These are phyloP conservation scores for Thymelicus lineola DNA, from an alignment of 2,888 invertebrate species.

Conservation along the genomic window DNA sequence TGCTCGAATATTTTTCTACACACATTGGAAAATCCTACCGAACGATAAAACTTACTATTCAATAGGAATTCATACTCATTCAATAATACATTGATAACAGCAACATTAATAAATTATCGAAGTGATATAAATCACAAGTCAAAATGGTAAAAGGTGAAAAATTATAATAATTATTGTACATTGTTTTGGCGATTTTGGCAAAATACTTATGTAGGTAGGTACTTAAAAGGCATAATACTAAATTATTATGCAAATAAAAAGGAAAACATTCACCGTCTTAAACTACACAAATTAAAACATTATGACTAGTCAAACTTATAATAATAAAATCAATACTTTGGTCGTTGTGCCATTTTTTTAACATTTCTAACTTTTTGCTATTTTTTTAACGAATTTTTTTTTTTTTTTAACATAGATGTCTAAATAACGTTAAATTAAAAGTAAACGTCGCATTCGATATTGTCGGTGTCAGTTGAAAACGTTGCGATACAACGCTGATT, in stretches of 20 bases:
- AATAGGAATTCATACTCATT: slow-evolving; percentile 23
- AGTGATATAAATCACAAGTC: slow-evolving; percentile 31
- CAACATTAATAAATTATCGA: slow-evolving; percentile 6
- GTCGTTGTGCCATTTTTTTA: slow-evolving; percentile 85
- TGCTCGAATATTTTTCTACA: slow-evolving; percentile 63
- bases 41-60: slow-evolving; percentile 12
- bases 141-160: slow-evolving; percentile 18
- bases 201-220: slow-evolving; percentile 21
- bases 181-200: slow-evolving; percentile 31
- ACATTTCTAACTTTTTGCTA: slow-evolving; percentile 70
- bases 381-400: slow-evolving; percentile 70
- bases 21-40: slow-evolving; percentile 27
- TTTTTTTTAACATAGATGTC: slow-evolving; percentile 47
- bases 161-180: slow-evolving; percentile 17
- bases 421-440: slow-evolving; percentile 39
- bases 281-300: slow-evolving; percentile 41
- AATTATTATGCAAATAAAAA: slow-evolving; percentile 39
- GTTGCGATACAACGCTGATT: slow-evolving; percentile 43
- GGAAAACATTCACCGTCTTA: slow-evolving; percentile 48
- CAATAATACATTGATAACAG: slow-evolving; percentile 16
- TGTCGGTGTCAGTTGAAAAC: slow-evolving; percentile 80
- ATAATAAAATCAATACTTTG: slow-evolving; percentile 74
- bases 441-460: slow-evolving; percentile 68
- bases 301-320: slow-evolving; percentile 75
- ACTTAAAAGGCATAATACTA: slow-evolving; percentile 23